These are phyloP conservation scores for Rhinatrema bivittatum DNA, from an alignment of 2,797 vertebrate genomes.

Conservation along the genomic window DNA sequence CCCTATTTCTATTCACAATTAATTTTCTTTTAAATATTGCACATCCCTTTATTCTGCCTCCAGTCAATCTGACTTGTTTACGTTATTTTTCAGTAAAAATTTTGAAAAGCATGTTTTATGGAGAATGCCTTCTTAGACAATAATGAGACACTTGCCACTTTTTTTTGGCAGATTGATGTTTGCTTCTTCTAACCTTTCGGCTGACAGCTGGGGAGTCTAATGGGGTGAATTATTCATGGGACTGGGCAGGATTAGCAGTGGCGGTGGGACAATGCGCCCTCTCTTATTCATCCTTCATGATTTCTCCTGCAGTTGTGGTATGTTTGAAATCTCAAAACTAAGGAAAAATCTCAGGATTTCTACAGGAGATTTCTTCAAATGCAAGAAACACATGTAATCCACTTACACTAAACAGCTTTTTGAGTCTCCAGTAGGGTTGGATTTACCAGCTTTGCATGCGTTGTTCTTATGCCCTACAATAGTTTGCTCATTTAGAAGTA, in stretches of 20 bases:
- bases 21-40: too few species aligned
- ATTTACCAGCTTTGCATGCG: too few species aligned
- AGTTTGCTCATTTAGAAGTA: too few species aligned
- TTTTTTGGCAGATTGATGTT: slow-evolving; percentile 20
- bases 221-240: slow-evolving; percentile 50
- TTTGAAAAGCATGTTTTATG: not conserved
- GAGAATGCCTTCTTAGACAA: not conserved
- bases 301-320: not conserved
- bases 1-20: too few species aligned
- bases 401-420: too few species aligned
- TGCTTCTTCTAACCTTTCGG: slow-evolving; percentile 20
- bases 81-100: too few species aligned
- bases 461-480: too few species aligned
- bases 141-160: slow-evolving; percentile 5
- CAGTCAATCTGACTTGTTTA: too few species aligned
- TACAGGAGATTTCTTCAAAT: not conserved
- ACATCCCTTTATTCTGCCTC: too few species aligned
- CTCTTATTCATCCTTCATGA: slow-evolving; percentile 23
- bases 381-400: not conserved
- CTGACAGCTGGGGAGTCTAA: slow-evolving; percentile 26
- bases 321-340: slow-evolving; percentile 12
- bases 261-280: slow-evolving; percentile 7
- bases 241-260: slow-evolving; percentile 24
- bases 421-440: too few species aligned
- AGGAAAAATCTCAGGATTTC: not conserved